These are phyloP conservation scores for Ypsolopha sequella DNA, from an alignment of 2,888 invertebrate species.

Conservation along the genomic window DNA sequence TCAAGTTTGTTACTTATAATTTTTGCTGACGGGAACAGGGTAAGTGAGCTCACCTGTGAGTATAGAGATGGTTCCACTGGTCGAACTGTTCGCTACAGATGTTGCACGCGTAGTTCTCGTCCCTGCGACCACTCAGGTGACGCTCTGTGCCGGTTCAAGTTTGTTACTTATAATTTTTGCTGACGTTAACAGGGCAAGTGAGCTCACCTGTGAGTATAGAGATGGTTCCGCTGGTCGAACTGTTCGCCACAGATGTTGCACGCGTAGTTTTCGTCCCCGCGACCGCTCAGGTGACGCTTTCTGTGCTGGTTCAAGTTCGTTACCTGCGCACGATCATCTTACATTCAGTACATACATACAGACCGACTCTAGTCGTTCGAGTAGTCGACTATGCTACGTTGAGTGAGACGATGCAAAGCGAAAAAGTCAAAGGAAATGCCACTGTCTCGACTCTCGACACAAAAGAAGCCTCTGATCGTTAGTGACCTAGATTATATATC, in stretches of 20 bases:
- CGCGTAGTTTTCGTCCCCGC: conserved; percentile 47
- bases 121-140: conserved; percentile 47
- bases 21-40: not conserved
- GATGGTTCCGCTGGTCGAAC: conserved; percentile 58
- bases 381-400: too few species aligned
- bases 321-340: conserved; percentile 29
- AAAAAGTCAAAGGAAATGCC: too few species aligned
- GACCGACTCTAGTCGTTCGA: too few species aligned
- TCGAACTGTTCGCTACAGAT: conserved; percentile 56
- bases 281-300: conserved; percentile 54
- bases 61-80: conserved; percentile 58
- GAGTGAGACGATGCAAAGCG: too few species aligned
- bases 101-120: conserved; percentile 52
- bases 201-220: conserved; percentile 52
- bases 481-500: too few species aligned
- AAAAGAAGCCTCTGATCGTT: too few species aligned
- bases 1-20: conserved; percentile 65
- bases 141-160: conserved; percentile 63
- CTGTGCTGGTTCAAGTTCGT: conserved; percentile 66
- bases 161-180: conserved; percentile 52
- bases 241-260: conserved; percentile 57
- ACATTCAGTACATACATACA: not conserved
- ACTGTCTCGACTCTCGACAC: too few species aligned
- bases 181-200: not conserved
- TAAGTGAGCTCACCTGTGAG: conserved; percentile 39